Base-by-base conservation (phyloP, 2,888 invertebrate genomes). In the Lamellibrachia satsuma region DNA sequence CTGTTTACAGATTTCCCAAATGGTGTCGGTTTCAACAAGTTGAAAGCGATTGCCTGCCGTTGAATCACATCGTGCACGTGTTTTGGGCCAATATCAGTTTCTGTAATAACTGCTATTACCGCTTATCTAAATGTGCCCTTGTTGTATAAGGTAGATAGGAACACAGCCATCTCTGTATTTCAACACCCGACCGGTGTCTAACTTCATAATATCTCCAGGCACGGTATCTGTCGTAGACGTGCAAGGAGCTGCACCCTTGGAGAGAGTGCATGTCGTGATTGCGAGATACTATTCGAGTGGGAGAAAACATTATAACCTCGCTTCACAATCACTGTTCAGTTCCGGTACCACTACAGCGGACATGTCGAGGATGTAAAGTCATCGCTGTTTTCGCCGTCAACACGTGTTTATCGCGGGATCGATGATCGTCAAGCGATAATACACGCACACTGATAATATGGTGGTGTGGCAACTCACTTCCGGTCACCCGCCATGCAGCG, bases 41-140 rank as follows among this genome's bases (percentile, higher is more conserved):
- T 75, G 75, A 75, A 75, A 75, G 75, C 15, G 75, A n/a, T 75
- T 22, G 15, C 15, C 11, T 11, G 75, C 22, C 6, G 22, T 75
- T 75, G 75, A 75, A n/a, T 75, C 75, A 75, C 75, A 15, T 75
- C 75, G 8, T 8, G 11, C 15, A 57, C 57, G 57, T 57, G 57
- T 57, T 57, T 6, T 15, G 75, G 75, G 22, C 75, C n/a, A 75
- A 75, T 75, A 75, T 15, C 75, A 75, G 75, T 75, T 75, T 75
- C 75, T 75, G 75, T 75, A 75, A 75, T 75, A 75, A 75, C 75
- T 75, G 75, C 75, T 75, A 75, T 75, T 75, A 75, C 75, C 75
- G 75, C 75, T 75, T 75, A 75, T 75, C 75, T 75, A 15, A 75
- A 75, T 75, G 75, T 15, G 75, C 75, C 75, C 75, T 75, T 75